Evolutionary conservation across 2,888 invertebrate genomes (phyloP).

Genomic region (Cosmia trapezina): DNA sequence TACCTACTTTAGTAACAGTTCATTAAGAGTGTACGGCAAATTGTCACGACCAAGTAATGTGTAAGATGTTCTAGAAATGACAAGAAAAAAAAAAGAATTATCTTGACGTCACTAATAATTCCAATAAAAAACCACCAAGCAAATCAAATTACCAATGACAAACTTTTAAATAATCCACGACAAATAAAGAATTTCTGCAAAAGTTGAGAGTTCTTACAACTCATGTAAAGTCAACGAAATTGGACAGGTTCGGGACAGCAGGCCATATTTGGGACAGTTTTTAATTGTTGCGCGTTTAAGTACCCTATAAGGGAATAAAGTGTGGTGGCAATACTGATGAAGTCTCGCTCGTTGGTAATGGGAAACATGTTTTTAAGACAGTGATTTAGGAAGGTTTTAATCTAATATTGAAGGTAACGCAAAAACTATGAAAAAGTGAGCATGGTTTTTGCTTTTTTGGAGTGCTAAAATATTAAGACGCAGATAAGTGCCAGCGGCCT

Average conservation of each 20-base stretch:
- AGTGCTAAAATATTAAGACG: constrained; percentile 1
- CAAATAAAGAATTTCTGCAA: constrained; percentile 34
- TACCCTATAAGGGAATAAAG: constrained; percentile 52
- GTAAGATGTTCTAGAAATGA: constrained; percentile 21
- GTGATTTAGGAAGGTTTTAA: constrained; percentile 39
- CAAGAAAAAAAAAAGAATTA: no score
- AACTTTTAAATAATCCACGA: constrained; percentile 21
- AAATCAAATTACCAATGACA: constrained; percentile 6
- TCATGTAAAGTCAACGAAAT: constrained; percentile 65
- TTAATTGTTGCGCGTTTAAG: constrained; percentile 54
- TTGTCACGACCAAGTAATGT: constrained; percentile 24
- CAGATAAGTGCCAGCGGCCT: no score
- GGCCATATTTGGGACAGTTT: constrained; percentile 43
- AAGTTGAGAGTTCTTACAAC: constrained; percentile 48
- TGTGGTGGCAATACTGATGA: constrained; percentile 60
- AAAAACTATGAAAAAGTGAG: not conserved
- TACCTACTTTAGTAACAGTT: constrained; percentile 44
- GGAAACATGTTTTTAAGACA: constrained; percentile 23
- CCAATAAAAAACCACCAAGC: not conserved
- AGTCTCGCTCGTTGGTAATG: constrained; percentile 9
- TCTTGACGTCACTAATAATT: not conserved
- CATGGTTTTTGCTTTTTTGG: not conserved
- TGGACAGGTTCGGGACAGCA: constrained; percentile 44
- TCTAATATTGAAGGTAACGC: constrained; percentile 30
- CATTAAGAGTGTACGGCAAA: constrained; percentile 54